Base-by-base conservation (phyloP, 2,888 invertebrate genomes). In the Aphodius granarius region DNA sequence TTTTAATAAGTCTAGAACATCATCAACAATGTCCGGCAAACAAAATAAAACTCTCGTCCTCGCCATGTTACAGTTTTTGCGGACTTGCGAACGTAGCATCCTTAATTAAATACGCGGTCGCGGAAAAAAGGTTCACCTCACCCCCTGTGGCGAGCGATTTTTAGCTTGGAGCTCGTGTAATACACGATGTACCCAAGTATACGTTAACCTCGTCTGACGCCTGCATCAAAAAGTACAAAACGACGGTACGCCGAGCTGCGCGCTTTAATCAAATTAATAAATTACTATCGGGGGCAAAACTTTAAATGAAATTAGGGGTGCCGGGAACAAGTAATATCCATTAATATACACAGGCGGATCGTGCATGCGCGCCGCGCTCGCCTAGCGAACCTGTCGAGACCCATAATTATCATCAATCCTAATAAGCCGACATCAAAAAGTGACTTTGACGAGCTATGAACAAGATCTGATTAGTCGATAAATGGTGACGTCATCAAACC, bases 351-450 rank as follows among this genome's bases (percentile, higher is more conserved):
- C 73, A 77, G 75, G 77, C 77, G 66, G 77, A 78, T 43, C 76
- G 77, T 73, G 76, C 73, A 75, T 78, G 75, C 22, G 73, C 71
- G 23, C 21, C 62, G 62, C 20, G 66, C 63, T 21, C 73, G 78
- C 78, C 78, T 75, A 43, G 43, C 43, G 43, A 6, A 43, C 43
- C 43, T 9, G 43, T 43, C 43, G 13, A 43, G 43, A 13, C 43
- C 78, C 78, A 78, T 80, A 78, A 80, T 80, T 80, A 80, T 80
- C 80, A 80, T 80, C 79, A 80, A 80, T 80, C 78, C 79, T 80
- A 80, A 80, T 80, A 79, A 79, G 68, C 20, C 71, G 76, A 63
- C 73, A 75, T 74, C 78, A 78, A 77, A 80, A 80, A 68, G 77
- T 80, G 79, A 80, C 80, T 80, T 80, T 80, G 80, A 80, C 77